Evolutionary conservation across 2,888 invertebrate species (phyloP).

Genomic region (Notodromas monacha): DNA sequence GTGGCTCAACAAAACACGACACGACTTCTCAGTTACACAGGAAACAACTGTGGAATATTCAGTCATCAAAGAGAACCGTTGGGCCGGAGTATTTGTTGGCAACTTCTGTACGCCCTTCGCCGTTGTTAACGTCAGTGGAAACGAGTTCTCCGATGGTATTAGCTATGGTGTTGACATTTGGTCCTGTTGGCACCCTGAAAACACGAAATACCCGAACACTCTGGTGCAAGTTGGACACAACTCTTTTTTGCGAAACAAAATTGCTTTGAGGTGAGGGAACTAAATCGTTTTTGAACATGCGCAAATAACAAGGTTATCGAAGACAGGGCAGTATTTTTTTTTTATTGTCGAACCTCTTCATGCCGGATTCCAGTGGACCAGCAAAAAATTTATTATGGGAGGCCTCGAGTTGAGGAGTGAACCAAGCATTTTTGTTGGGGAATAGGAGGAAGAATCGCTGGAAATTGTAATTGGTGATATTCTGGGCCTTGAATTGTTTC

Average conservation of each 20-base stretch:
- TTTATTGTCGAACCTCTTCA: too few species aligned
- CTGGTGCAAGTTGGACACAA: conserved; percentile 49
- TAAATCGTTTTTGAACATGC: too few species aligned
- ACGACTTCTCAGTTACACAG: conserved; percentile 45
- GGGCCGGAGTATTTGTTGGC: conserved; percentile 59
- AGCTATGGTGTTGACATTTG: conserved; percentile 45
- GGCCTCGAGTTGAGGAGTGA: too few species aligned
- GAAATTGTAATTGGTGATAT: too few species aligned
- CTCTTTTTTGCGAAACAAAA: conserved; percentile 23
- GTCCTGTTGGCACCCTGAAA: conserved; percentile 36
- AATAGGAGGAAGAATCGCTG: not conserved
- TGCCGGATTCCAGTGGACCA: too few species aligned
- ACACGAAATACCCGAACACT: too few species aligned
- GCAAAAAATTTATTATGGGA: too few species aligned
- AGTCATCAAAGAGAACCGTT: conserved; percentile 49
- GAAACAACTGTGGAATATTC: conserved; percentile 58
- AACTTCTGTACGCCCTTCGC: conserved; percentile 48
- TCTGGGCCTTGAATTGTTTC: too few species aligned
- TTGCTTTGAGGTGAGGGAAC: too few species aligned
- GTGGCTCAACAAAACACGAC: conserved; percentile 61
- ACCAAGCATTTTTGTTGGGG: too few species aligned
- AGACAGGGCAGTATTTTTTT: too few species aligned
- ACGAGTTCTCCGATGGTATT: conserved; percentile 42
- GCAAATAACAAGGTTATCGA: too few species aligned
- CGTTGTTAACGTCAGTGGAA: conserved; percentile 64